These are phyloP conservation scores for Drosophila kanekoi DNA, from an alignment of 2,888 invertebrate genomes.

Conservation along the genomic window DNA sequence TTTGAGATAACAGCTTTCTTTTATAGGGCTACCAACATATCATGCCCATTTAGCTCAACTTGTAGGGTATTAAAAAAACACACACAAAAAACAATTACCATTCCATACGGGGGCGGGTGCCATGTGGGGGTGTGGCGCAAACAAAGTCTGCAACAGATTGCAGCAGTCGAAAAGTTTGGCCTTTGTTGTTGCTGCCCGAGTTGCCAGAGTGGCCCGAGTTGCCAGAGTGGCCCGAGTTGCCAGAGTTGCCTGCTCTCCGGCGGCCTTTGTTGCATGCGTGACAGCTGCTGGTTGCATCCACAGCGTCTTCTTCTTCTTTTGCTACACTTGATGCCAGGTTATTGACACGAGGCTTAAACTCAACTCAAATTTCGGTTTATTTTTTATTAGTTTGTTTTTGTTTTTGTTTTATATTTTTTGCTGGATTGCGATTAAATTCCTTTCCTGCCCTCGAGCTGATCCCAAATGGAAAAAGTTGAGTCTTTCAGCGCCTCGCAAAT, in stretches of 20 bases:
- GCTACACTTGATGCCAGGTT: conserved; percentile 44
- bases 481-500: no score
- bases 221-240: conserved; percentile 11
- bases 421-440: not conserved
- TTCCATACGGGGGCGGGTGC: conserved; percentile 18
- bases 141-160: conserved; percentile 70
- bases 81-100: conserved; percentile 36
- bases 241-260: conserved; percentile 13
- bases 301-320: conserved; percentile 10
- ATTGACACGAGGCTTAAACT: conserved; percentile 49
- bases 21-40: not conserved
- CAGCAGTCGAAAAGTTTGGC: conserved; percentile 61
- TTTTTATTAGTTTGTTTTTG: conserved; percentile 15
- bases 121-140: conserved; percentile 19
- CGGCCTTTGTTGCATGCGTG: conserved; percentile 45
- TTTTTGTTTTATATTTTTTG: not conserved
- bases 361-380: conserved; percentile 31
- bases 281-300: conserved; percentile 39
- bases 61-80: conserved; percentile 30
- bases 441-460: not conserved
- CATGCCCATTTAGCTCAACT: not conserved
- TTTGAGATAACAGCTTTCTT: no score
- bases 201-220: not conserved
- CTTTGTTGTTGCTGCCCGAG: conserved; percentile 18
- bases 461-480: not conserved